Evolutionary conservation across 2,113 vertebrate genomes (phyloP).

Genomic region (Thunnus maccoyii): DNA sequence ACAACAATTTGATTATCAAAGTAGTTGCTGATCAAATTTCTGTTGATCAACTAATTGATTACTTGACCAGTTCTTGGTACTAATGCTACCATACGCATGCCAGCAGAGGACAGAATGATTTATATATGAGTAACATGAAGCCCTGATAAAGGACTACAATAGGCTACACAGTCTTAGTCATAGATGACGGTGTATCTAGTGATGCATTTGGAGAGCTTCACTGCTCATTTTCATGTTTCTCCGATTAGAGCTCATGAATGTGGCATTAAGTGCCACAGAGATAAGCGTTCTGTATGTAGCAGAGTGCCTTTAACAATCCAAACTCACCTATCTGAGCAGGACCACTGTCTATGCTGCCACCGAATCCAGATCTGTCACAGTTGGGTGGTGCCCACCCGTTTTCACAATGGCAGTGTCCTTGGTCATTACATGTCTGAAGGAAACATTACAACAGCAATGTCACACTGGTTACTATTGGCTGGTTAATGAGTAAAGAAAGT

Average conservation of each 20-base stretch:
- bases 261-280: background rate
- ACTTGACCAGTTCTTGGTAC: no score
- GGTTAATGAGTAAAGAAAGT: background rate
- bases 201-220: background rate
- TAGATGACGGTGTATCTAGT: conserved; percentile 7
- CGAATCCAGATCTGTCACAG: conserved; percentile 79
- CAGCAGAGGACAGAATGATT: background rate
- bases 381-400: conserved; percentile 85
- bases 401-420: conserved; percentile 86
- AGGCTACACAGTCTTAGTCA: background rate
- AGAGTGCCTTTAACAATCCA: background rate
- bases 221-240: background rate
- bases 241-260: background rate
- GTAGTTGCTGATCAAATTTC: no score
- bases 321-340: conserved; percentile 85
- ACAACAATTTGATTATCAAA: no score
- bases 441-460: conserved; percentile 12
- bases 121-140: conserved; percentile 26
- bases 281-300: background rate
- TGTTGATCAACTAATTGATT: no score
- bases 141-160: background rate
- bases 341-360: conserved; percentile 90
- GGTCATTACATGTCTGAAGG: conserved; percentile 86
- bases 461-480: background rate
- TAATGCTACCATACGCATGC: background rate